Evolutionary conservation across 2,797 vertebrate genomes (phyloP).

Genomic region (Crenichthys baileyi): DNA sequence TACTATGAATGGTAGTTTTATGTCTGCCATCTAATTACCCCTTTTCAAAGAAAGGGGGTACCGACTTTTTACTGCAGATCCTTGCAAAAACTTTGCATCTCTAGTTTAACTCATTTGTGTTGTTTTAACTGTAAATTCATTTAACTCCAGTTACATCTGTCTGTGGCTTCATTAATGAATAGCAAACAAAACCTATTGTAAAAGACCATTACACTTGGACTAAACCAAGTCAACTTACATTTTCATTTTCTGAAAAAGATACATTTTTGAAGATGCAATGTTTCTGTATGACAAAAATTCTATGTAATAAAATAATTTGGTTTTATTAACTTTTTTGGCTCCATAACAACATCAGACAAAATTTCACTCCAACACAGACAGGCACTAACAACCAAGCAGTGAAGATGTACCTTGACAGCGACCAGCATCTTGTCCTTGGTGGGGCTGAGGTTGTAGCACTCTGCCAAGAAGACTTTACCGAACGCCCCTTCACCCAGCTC

Average conservation of each 20-base stretch:
- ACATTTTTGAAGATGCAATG: neutral
- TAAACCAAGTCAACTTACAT: neutral
- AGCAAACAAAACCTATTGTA: neutral
- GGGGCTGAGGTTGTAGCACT: constrained; percentile 97
- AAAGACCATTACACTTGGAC: neutral
- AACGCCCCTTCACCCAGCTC: constrained; percentile 97
- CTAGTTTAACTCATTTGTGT: neutral
- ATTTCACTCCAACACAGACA: neutral
- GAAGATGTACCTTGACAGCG: constrained; percentile 91
- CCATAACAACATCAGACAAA: neutral
- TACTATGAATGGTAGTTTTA: neutral
- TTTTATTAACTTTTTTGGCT: neutral
- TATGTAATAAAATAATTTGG: neutral
- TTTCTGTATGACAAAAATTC: neutral
- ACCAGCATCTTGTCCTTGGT: constrained; percentile 98
- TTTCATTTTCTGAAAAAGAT: neutral
- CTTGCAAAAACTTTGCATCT: neutral
- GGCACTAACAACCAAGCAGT: neutral
- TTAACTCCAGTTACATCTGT: neutral
- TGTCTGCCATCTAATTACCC: neutral
- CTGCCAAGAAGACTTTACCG: constrained; percentile 97
- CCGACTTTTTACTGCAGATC: neutral
- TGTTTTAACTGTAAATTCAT: neutral
- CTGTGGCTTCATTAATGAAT: neutral
- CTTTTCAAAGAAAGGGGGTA: neutral